Evolutionary conservation across 1,140 invertebrate species (phyloP), one percentile per base, ranked within the genome.

Genomic region (Apis cerana): DNA sequence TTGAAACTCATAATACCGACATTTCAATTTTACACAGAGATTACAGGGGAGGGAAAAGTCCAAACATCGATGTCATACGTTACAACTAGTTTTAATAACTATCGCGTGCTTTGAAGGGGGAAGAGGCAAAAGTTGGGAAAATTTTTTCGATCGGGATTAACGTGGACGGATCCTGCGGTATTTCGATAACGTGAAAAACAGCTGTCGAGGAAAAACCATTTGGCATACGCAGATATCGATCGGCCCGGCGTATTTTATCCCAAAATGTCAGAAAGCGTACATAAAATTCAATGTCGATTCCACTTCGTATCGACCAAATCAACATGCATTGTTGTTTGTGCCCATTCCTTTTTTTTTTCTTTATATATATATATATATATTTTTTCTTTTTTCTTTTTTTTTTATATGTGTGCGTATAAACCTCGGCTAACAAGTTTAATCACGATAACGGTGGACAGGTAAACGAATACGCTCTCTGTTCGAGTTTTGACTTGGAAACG

Each of bases 111-210:
- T 50, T 7, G 21, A 43, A 11, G 27, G n/a, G 11, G 43, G 7
- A 56, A 17, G 4, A 5, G 79, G 9, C 2, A 19, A 33, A 72
- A 71, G 21, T 48, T 15, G 27, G n/a, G 72, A 54, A 72, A 59
- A 59, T 75, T 75, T 77, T 43, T 77, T 23, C 67, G 48, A 81
- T 62, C 64, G 12, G 78, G 78, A 75, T 83, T 79, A 80, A 58
- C 43, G 76, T 50, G 48, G 59, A 70, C 67, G 74, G 13, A 82
- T 77, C 11, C 69, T 59, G 69, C 43, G 43, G 43, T 50, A 74
- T 72, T 83, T 58, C 82, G 76, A 83, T 74, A 78, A 78, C 75
- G 67, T 56, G 75, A 54, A 74, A 78, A 84, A 81, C 78, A 79
- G 64, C 64, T 75, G 82, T 80, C 82, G 69, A 75, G 64, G 61